phyloP scores from a whole-genome alignment of 2,797 vertebrate species.

The Mormyrops attenuatus region DNA sequence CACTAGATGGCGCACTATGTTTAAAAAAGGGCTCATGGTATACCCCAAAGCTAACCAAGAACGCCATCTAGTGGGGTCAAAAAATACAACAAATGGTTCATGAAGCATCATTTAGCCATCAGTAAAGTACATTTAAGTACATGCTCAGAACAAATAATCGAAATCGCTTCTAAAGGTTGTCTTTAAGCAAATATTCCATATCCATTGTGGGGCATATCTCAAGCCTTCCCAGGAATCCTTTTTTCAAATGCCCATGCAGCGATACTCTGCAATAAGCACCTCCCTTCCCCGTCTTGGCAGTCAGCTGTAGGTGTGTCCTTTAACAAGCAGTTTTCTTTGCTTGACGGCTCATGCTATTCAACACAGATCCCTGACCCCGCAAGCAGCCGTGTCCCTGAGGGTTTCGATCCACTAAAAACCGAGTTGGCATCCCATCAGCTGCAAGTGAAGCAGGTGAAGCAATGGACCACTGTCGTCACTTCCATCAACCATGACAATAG shows the following conservation, averaged over 20 bases:
- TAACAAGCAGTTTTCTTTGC: not conserved
- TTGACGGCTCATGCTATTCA: slow-evolving; percentile 5
- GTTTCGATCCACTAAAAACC: slow-evolving; percentile 75
- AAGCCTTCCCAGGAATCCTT: not conserved
- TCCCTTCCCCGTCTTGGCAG: not conserved
- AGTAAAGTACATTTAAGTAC: not conserved
- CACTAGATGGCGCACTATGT: not conserved
- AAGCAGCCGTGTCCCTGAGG: slow-evolving; percentile 67
- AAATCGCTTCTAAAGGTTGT: not conserved
- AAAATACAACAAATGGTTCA: not conserved
- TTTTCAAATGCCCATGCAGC: not conserved
- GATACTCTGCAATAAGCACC: not conserved
- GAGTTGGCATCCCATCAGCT: slow-evolving; percentile 71
- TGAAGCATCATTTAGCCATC: not conserved
- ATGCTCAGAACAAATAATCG: not conserved
- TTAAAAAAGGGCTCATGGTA: not conserved
- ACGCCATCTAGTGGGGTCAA: not conserved
- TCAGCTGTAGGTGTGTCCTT: not conserved
- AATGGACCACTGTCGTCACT: not conserved
- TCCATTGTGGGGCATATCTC: not conserved
- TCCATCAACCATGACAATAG: not conserved
- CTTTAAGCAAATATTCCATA: not conserved
- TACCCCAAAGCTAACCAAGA: not conserved
- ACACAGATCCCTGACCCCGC: slow-evolving; percentile 69
- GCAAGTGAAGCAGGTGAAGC: slow-evolving; percentile 72